These are phyloP conservation scores for Sipha maydis DNA, from an alignment of 2,888 invertebrate genomes.

Conservation along the genomic window DNA sequence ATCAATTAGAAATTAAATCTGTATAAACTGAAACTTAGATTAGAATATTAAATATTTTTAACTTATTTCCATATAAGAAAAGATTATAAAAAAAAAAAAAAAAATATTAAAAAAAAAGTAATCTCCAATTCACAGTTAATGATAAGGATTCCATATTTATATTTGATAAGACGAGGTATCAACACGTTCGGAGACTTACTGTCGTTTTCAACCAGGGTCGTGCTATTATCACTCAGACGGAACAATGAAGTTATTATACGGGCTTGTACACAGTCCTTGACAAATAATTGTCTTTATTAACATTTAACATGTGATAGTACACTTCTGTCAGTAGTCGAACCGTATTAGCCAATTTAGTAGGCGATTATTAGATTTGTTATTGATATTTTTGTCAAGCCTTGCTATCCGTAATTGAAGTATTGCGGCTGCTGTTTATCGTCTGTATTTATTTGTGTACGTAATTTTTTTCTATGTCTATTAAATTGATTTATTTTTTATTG, in stretches of 20 bases:
- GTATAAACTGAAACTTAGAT: background rate
- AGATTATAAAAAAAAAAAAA: slow-evolving; percentile 26
- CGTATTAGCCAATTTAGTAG: background rate
- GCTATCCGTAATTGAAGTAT: background rate
- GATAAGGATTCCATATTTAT: background rate
- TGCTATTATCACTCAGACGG: background rate
- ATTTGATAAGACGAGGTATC: no score
- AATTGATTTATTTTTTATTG: background rate
- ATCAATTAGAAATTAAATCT: slow-evolving; percentile 11
- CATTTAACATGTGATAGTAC: slow-evolving; percentile 50
- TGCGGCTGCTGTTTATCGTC: background rate
- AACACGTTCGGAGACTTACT: no score
- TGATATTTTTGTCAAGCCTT: background rate
- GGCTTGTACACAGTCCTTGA: background rate
- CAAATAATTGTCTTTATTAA: background rate
- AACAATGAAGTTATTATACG: background rate
- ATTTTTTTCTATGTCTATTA: background rate
- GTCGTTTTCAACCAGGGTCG: background rate
- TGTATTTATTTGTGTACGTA: background rate
- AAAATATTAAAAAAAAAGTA: background rate
- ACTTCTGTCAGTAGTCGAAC: slow-evolving; percentile 63
- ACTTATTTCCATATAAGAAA: background rate
- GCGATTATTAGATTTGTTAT: background rate
- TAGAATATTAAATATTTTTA: background rate
- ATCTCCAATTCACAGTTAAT: background rate